Base-by-base conservation (phyloP, 2,113 vertebrate genomes). In the Channa argus region DNA sequence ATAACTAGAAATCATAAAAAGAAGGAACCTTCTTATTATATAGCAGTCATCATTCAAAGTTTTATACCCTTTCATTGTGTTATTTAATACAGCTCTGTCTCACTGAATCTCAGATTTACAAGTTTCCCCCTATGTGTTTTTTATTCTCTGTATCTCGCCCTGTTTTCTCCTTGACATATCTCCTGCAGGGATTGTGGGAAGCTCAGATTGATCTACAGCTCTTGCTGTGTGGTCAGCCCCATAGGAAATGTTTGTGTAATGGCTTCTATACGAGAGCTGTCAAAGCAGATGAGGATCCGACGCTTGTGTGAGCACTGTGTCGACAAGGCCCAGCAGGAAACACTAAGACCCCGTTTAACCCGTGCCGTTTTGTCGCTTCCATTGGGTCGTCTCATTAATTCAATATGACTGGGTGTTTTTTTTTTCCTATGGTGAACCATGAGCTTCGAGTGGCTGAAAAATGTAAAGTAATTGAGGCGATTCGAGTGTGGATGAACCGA, bases 161-260 rank as follows among this genome's bases (percentile, higher is more conserved):
- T 2, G n/a, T 77, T 83, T 52, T 62, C 72, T 63, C 59, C 38
- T 49, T 45, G 76, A 74, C 74, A 68, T 34, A 50, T 80, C 67
- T 88, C 80, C 88, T 62, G 76, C 56, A 64, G 84, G 65, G 79
- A 76, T 63, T 79, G 69, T 24, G 74, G 34, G 56, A 53, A 45
- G 80, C 79, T 79, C 13, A n/a, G 82, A 84, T 90, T 90, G 88
- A 88, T 89, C 81, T 70, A 39, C 80, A 4, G 75, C 85, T 79
- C 86, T 65, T 38, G 54, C 79, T 64, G 87, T 84, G 87, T 61
- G 86, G 83, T 84, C 87, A 78, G 51, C 81, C 89, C 88, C 88
- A 80, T 52, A 84, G 89, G 89, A 86, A 62, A 79, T 83, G 85
- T 90, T 89, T 86, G 83, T 74, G 77, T 92, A 91, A 89, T 84